Conservation (phyloP, 37 sponge, comb jelly and placozoan species). For the Theonella swinhoei region DNA sequence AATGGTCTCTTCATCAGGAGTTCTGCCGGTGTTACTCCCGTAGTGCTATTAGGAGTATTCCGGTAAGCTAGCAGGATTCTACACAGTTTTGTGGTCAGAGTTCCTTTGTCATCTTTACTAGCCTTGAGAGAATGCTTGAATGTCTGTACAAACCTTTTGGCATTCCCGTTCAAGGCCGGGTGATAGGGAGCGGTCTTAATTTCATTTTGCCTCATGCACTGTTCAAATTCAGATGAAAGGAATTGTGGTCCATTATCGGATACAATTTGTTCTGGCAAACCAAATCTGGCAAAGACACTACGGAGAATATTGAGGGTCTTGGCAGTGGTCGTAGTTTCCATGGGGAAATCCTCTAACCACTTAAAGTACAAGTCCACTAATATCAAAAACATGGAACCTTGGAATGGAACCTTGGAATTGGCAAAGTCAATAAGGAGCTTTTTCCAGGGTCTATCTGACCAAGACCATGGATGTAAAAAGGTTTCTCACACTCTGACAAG, state of each 20-base stretch:
- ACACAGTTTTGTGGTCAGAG: not conserved
- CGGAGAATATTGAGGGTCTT: not conserved
- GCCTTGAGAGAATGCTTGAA: not conserved
- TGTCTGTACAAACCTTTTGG: not conserved
- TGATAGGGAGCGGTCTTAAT: not conserved
- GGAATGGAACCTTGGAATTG: not conserved
- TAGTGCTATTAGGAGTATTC: not conserved
- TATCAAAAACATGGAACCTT: not conserved
- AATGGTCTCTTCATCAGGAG: not conserved
- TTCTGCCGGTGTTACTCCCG: not conserved
- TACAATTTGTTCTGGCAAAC: constrained; percentile 11
- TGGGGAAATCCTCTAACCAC: constrained; percentile 27
- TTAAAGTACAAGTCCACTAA: constrained; percentile 24
- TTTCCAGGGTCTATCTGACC: not conserved
- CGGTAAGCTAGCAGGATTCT: not conserved
- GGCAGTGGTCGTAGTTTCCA: constrained; percentile 24
- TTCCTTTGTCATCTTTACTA: not conserved
- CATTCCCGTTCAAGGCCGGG: not conserved
- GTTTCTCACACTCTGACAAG: constrained; percentile 4
- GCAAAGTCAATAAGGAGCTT: constrained; percentile 9
- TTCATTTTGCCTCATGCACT: not conserved
- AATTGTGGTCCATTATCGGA: constrained; percentile 43
- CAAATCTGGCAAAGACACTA: not conserved
- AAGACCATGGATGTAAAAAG: constrained; percentile 17
- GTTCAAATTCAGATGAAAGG: not conserved